Conservation (phyloP, 2,797 vertebrate species). For the Peromyscus aztecus region DNA sequence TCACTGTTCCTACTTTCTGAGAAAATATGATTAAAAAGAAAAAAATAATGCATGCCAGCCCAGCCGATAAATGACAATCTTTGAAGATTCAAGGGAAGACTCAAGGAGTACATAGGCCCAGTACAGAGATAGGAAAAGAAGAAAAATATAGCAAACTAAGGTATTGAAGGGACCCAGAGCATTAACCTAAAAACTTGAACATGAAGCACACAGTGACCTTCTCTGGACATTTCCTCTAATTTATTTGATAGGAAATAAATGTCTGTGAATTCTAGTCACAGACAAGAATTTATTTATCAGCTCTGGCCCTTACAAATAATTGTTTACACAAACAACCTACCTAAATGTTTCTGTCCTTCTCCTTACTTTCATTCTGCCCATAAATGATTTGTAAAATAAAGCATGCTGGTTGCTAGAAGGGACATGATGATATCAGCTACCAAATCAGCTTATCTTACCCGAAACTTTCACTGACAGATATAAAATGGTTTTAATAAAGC, state of each 20-base stretch:
- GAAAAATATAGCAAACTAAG: constrained; percentile 4
- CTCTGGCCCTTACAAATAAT: constrained; percentile 7
- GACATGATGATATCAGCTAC: constrained; percentile 26
- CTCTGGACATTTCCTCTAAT: constrained; percentile 10
- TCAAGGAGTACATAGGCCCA: background rate
- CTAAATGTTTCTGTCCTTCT: constrained; percentile 44
- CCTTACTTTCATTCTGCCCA: constrained; percentile 28
- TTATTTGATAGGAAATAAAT: constrained; percentile 56
- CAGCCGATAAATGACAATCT: constrained; percentile 31
- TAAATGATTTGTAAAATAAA: constrained; percentile 65
- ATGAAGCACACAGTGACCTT: background rate
- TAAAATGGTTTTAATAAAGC: constrained; percentile 77
- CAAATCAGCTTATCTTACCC: constrained; percentile 37
- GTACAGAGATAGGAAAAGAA: background rate
- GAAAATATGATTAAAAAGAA: constrained; percentile 60
- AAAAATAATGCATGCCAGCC: constrained; percentile 13
- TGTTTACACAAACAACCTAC: constrained; percentile 16
- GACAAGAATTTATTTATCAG: background rate
- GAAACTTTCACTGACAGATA: constrained; percentile 68
- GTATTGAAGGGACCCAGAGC: background rate
- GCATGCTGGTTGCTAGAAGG: constrained; percentile 39
- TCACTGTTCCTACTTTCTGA: constrained; percentile 51
- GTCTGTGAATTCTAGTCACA: constrained; percentile 40
- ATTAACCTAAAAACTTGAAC: constrained; percentile 19
- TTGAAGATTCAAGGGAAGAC: constrained; percentile 20